Evolutionary conservation across 2,888 invertebrate genomes (phyloP).

Genomic region (Nemotelus nigrinus): DNA sequence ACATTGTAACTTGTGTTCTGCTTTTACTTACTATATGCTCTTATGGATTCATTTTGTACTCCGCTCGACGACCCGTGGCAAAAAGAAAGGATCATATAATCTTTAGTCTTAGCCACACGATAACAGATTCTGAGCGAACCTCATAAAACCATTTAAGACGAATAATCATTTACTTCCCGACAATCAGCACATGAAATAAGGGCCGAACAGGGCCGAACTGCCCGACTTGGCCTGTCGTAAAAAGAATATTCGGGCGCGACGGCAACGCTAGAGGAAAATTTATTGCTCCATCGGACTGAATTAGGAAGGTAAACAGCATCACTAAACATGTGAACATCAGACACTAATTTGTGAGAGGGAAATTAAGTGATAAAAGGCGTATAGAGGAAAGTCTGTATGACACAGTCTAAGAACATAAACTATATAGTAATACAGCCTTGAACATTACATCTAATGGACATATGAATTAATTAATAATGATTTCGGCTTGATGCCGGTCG

Average conservation of each 20-base stretch:
- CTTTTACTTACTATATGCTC: background rate
- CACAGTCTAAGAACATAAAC: too few species aligned
- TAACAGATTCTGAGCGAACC: slow-evolving; percentile 39
- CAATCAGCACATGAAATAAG: slow-evolving; percentile 20
- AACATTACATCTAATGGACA: too few species aligned
- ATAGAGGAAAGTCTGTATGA: too few species aligned
- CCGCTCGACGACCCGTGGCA: too few species aligned
- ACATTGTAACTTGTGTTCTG: background rate
- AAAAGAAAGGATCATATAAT: slow-evolving; percentile 33
- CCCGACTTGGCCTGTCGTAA: background rate
- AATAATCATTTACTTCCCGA: slow-evolving; percentile 41
- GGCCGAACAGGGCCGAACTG: too few species aligned
- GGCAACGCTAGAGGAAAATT: slow-evolving; percentile 27
- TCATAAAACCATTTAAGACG: slow-evolving; percentile 44
- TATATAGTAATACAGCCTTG: too few species aligned
- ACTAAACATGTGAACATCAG: slow-evolving; percentile 33
- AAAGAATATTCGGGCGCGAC: slow-evolving; percentile 21
- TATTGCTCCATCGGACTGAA: slow-evolving; percentile 41
- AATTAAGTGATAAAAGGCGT: slow-evolving; percentile 39
- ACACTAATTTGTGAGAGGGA: slow-evolving; percentile 33
- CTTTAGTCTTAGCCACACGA: slow-evolving; percentile 38
- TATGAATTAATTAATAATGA: too few species aligned
- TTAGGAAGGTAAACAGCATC: slow-evolving; percentile 41
- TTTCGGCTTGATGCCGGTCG: too few species aligned
- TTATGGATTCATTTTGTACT: too few species aligned